Evolutionary conservation across 1,140 invertebrate genomes (phyloP).

Genomic region (Drosophila watanabei): DNA sequence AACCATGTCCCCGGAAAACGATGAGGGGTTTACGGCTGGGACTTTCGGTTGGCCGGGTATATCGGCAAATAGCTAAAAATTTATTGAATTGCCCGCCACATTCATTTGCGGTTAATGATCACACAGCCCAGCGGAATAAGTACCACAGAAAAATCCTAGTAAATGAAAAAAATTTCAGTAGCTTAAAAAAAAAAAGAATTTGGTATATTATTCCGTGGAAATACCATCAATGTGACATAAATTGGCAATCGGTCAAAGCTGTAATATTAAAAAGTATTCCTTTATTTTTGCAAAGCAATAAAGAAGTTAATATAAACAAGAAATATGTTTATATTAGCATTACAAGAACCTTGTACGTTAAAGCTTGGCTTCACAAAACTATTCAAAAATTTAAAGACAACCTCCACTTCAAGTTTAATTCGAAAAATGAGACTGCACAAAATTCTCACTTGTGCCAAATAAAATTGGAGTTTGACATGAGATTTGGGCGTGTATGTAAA

Average conservation of each 20-base stretch:
- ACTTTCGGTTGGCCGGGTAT: not conserved
- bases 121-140: slow-evolving; percentile 25
- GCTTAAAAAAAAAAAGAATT: not conserved
- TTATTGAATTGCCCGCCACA: slow-evolving; percentile 62
- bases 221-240: not conserved
- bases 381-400: slow-evolving; percentile 10
- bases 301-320: too few species aligned
- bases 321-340: too few species aligned
- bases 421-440: slow-evolving; percentile 39
- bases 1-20: slow-evolving; percentile 3
- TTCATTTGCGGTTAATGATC: slow-evolving; percentile 55
- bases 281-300: too few species aligned
- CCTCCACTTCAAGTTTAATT: slow-evolving; percentile 4
- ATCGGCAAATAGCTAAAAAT: slow-evolving; percentile 53
- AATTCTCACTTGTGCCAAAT: slow-evolving; percentile 44
- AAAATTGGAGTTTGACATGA: slow-evolving; percentile 54
- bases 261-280: not conserved
- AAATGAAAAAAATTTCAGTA: not conserved
- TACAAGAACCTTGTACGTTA: too few species aligned
- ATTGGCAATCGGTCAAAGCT: not conserved
- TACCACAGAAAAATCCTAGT: not conserved
- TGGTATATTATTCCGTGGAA: not conserved
- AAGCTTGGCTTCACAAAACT: too few species aligned
- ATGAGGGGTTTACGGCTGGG: not conserved
- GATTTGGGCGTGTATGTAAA: slow-evolving; percentile 56